Conservation (phyloP, 2,113 vertebrate genomes). For the Thymallus thymallus region DNA sequence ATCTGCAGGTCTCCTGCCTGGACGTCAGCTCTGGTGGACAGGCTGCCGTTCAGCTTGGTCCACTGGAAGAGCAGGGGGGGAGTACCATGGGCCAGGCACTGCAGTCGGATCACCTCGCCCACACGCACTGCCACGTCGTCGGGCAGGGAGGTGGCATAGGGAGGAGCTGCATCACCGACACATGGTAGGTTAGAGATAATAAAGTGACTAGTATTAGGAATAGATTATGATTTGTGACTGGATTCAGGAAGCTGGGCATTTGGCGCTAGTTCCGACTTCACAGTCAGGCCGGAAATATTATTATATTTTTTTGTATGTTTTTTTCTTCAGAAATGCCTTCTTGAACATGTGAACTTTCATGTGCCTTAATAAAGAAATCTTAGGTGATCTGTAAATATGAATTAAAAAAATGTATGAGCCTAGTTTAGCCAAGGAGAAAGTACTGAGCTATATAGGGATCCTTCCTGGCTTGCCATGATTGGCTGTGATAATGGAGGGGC, state of each 20-base stretch:
- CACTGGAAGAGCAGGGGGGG: constrained; percentile 84
- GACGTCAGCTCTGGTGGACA: constrained; percentile 60
- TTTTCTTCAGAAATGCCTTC: no score
- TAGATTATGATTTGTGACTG: background rate
- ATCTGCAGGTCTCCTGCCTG: constrained; percentile 80
- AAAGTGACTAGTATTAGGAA: no score
- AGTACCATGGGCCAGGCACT: constrained; percentile 92
- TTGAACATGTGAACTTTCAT: no score
- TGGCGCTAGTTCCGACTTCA: background rate
- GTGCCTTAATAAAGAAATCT: no score
- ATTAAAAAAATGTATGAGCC: no score
- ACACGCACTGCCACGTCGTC: constrained; percentile 70
- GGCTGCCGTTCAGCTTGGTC: constrained; percentile 77
- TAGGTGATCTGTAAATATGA: no score
- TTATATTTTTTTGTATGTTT: no score
- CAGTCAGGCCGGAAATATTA: no score
- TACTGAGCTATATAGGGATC: no score
- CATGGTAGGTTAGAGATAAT: background rate
- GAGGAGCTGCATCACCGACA: constrained; percentile 71
- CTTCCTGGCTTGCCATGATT: no score
- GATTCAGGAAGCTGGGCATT: background rate
- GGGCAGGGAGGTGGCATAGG: constrained; percentile 83
- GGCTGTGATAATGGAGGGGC: no score
- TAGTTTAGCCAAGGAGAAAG: no score
- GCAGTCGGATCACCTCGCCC: constrained; percentile 82